Conservation (phyloP, 2,797 vertebrate species). For the Muscicapa striata region DNA sequence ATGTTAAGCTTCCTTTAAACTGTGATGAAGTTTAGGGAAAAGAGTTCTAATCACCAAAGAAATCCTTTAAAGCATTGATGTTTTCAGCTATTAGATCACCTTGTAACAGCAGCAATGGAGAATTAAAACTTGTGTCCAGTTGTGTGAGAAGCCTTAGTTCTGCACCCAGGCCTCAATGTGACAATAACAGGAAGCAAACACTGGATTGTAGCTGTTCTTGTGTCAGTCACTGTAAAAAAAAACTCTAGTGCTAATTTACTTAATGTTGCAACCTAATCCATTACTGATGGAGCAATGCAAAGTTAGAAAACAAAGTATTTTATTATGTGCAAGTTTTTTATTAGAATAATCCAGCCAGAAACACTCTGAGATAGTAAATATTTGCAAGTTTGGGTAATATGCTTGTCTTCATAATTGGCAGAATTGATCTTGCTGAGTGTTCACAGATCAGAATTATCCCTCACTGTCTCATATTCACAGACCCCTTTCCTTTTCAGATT, state of each 20-base stretch:
- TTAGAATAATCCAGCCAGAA: constrained; percentile 17
- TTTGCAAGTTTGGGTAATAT: constrained; percentile 12
- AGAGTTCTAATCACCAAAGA: constrained; percentile 65
- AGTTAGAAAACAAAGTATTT: constrained; percentile 3
- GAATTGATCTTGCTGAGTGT: constrained; percentile 4
- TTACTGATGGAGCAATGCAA: background rate
- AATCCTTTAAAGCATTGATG: constrained; percentile 23
- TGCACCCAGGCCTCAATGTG: background rate
- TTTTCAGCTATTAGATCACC: constrained; percentile 38
- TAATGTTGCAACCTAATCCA: background rate
- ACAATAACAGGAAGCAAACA: background rate
- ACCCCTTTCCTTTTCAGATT: background rate
- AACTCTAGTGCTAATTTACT: background rate
- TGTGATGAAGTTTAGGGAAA: constrained; percentile 47
- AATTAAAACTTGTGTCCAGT: background rate
- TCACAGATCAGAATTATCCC: background rate
- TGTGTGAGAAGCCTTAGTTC: background rate
- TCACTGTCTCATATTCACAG: background rate
- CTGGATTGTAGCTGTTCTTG: background rate
- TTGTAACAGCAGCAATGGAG: background rate
- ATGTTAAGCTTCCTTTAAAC: constrained; percentile 70
- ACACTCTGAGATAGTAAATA: constrained; percentile 5
- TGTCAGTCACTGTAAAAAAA: background rate
- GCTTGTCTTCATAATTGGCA: background rate
- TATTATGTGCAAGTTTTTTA: background rate